phyloP scores from a whole-genome alignment of 2,113 vertebrate species.

The Paradoxurus hermaphroditus region DNA sequence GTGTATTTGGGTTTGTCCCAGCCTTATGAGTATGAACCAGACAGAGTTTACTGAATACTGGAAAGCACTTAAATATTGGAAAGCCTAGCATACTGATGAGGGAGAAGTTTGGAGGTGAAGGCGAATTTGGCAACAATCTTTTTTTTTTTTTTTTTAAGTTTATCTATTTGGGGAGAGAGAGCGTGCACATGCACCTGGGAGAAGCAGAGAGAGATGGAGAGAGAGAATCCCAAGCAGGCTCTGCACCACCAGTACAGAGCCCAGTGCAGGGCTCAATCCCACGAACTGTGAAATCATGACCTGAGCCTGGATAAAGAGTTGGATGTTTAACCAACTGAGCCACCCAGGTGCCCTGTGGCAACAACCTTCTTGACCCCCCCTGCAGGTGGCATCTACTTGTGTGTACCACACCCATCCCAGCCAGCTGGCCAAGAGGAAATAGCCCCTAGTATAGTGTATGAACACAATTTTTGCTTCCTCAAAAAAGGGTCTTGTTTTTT shows the following conservation, averaged over 20 bases:
- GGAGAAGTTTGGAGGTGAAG: neutral
- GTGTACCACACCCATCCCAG: no score
- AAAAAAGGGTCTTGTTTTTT: neutral
- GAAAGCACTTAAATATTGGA: neutral
- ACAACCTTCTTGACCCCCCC: neutral
- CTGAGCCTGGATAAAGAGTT: no score
- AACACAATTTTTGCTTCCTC: neutral
- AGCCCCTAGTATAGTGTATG: neutral
- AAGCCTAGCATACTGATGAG: neutral
- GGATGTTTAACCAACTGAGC: no score
- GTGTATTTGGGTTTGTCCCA: neutral
- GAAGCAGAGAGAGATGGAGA: no score
- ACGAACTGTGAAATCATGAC: no score
- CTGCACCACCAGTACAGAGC: no score
- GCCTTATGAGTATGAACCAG: neutral
- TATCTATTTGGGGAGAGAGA: no score
- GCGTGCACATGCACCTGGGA: no score
- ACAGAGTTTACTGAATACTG: neutral
- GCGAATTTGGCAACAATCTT: neutral
- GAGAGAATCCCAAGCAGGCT: no score
- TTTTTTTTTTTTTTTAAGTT: neutral
- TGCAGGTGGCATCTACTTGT: neutral
- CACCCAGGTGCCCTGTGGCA: neutral
- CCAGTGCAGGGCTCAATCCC: no score
- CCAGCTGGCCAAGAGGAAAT: neutral